Percentiles rank a stretch among this genome's conserved stretches.
phyloP scores from a whole-genome alignment of 2,113 vertebrate species.

The Microtus ochrogaster region DNA sequence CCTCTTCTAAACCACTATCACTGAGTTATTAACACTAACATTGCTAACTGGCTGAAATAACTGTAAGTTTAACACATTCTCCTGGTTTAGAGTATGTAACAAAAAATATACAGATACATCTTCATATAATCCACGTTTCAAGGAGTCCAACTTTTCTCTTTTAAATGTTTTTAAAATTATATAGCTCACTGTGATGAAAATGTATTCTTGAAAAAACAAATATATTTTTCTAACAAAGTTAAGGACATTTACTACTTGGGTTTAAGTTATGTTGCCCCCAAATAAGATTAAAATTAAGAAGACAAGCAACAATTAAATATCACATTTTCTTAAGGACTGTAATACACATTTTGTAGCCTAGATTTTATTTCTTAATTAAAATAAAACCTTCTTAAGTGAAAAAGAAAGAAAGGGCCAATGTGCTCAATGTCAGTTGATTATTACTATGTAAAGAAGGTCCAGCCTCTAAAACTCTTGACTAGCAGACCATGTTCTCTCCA shows the following conservation, averaged over 20 bases:
- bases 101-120: not conserved
- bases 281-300: slow-evolving; percentile 59
- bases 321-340: slow-evolving; percentile 30
- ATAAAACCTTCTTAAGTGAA: slow-evolving; percentile 40
- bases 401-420: slow-evolving; percentile 1
- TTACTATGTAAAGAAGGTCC: slow-evolving; percentile 1
- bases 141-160: not conserved
- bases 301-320: not conserved
- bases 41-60: not conserved
- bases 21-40: slow-evolving; percentile 45
- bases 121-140: not conserved
- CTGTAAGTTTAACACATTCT: slow-evolving; percentile 45
- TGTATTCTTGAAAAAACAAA: slow-evolving; percentile 47
- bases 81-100: slow-evolving; percentile 14
- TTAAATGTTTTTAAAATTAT: slow-evolving; percentile 18
- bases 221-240: slow-evolving; percentile 53
- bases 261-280: slow-evolving; percentile 48
- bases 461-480: slow-evolving; percentile 23
- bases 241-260: not conserved
- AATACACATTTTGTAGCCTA: slow-evolving; percentile 13
- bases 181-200: slow-evolving; percentile 32
- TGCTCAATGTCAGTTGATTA: not conserved
- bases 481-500: slow-evolving; percentile 31
- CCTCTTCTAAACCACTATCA: not conserved
- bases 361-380: slow-evolving; percentile 52